Base-by-base conservation (phyloP, 2,797 vertebrate species). In the Catharus ustulatus region DNA sequence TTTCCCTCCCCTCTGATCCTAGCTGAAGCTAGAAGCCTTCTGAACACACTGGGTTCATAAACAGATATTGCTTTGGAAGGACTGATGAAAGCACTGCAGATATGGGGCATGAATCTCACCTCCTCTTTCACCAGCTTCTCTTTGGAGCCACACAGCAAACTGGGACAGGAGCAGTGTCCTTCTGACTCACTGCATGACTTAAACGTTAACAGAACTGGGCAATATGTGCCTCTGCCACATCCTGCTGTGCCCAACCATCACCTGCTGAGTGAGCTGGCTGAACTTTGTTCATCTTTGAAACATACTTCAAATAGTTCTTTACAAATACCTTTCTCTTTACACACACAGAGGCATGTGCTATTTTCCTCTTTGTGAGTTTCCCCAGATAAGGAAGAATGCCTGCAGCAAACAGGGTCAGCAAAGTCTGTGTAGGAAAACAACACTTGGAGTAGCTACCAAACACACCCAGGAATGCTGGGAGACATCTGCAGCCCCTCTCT, bases 311-410 rank as follows among this genome's bases (percentile, higher is more conserved):
- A 95, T 96, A 76, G 55, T 86, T 94, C 45, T 32, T 86, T 5
- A 6, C 89, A 93, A 90, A 96, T 94, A 66, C 94, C 83, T 94
- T 94, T 78, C 88, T 87, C 93, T 69, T 82, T 61, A 90, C 84
- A 90, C 74, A 59, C 67, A 22, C 3, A 2, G 34, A 90, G 79
- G 84, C 80, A 78, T 84, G 94, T 84, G 80, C 29, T 94, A 6
- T 73, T 88, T 91, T 84, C 76, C 80, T 91, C 12, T 63, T 88
- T 14, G 45, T 77, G 80, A 86, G 59, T 62, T 91, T 86, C 79
- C 87, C 32, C 42, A 91, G 94, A 91, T 75, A 93, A 96, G 89
- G 45, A 81, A 29, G 62, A 88, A 73, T 64, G 83, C 63, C n/a
- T 63, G 48, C 32, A 73, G 66, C 76, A 78, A 81, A 79, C 48